Evolutionary conservation across 1,140 invertebrate genomes (phyloP).

Genomic region (Pseudomyrmex cubaensis): DNA sequence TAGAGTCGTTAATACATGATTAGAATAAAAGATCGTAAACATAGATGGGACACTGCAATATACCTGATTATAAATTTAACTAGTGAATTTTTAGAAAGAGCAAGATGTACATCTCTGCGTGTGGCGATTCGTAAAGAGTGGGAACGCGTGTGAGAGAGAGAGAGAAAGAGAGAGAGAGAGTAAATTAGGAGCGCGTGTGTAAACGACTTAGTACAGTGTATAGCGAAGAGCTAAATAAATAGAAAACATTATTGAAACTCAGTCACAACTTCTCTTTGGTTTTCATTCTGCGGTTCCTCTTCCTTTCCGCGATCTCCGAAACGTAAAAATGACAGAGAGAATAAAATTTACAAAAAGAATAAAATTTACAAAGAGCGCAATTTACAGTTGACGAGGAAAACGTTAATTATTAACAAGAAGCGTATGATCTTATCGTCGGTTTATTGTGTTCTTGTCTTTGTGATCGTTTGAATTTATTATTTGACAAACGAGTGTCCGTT

Average conservation of each 20-base stretch:
- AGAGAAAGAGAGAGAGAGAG: not conserved
- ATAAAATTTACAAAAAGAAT: too few species aligned
- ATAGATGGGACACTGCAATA: slow-evolving; percentile 85
- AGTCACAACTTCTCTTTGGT: slow-evolving; percentile 5
- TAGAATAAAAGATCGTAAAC: slow-evolving; percentile 76
- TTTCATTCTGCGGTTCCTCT: not conserved
- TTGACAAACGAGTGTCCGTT: too few species aligned
- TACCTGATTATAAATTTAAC: slow-evolving; percentile 83
- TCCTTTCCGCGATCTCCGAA: too few species aligned
- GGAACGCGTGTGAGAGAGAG: slow-evolving; percentile 28
- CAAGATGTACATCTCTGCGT: slow-evolving; percentile 79
- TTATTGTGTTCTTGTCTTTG: too few species aligned
- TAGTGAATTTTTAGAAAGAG: slow-evolving; percentile 82
- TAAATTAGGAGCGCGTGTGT: slow-evolving; percentile 71
- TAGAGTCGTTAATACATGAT: slow-evolving; percentile 77
- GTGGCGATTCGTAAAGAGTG: slow-evolving; percentile 64
- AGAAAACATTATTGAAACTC: slow-evolving; percentile 79
- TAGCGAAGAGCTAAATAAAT: slow-evolving; percentile 83
- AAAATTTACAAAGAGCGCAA: too few species aligned
- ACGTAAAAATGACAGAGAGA: too few species aligned
- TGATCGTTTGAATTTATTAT: too few species aligned
- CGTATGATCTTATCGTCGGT: too few species aligned
- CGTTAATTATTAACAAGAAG: too few species aligned
- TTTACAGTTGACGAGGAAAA: too few species aligned
- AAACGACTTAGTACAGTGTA: slow-evolving; percentile 80